Percentiles rank a stretch among this genome's conserved stretches.
phyloP scores from a whole-genome alignment of 2,888 invertebrate genomes.

The Caenorhabditis sp. region DNA sequence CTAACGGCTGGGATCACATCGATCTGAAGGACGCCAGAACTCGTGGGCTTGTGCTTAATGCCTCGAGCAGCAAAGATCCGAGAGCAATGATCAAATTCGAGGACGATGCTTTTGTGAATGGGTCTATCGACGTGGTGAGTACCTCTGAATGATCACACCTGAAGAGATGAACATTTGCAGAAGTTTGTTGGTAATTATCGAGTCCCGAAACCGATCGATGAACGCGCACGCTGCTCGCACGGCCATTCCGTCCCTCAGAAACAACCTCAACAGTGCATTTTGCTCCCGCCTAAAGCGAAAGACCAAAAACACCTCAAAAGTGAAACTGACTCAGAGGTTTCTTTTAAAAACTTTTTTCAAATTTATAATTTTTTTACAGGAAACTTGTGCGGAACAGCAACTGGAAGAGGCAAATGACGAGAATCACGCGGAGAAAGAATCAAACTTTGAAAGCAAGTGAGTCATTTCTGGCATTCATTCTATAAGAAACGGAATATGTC shows the following conservation, averaged over 20 bases:
- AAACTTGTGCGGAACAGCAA: too few relatives aligned
- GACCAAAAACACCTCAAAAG: too few relatives aligned
- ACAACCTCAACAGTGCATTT: too few relatives aligned
- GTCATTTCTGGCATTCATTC: too few relatives aligned
- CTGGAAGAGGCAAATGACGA: too few relatives aligned
- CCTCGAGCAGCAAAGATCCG: background rate
- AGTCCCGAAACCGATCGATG: background rate
- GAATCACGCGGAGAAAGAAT: too few relatives aligned
- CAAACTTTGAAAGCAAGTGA: too few relatives aligned
- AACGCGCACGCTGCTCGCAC: background rate
- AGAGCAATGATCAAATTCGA: background rate
- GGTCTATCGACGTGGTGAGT: background rate
- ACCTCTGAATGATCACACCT: background rate
- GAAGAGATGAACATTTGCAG: background rate
- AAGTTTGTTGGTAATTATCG: background rate
- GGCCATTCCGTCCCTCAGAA: background rate
- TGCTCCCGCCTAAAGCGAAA: too few relatives aligned
- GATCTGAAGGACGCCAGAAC: background rate
- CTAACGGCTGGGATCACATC: constrained; percentile 2
- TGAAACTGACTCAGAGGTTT: too few relatives aligned
- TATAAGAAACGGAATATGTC: too few relatives aligned
- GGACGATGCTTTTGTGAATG: constrained; percentile 1
- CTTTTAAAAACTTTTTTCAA: too few relatives aligned
- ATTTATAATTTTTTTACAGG: too few relatives aligned
- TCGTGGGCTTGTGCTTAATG: background rate